These are phyloP conservation scores for Nothoprocta pentlandii DNA, from an alignment of 2,113 vertebrate species.

Conservation along the genomic window DNA sequence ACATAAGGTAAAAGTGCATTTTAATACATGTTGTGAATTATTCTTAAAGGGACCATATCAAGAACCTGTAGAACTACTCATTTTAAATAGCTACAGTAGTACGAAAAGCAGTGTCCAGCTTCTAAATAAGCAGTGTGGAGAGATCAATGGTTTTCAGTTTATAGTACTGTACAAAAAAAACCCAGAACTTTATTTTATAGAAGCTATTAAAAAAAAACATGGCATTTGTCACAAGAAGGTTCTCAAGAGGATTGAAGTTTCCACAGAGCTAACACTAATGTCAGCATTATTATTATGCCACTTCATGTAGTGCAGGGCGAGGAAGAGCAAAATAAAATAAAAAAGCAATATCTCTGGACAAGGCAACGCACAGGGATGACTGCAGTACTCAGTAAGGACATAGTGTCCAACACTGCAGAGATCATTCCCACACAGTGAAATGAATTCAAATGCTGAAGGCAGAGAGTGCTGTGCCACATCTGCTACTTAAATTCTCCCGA, in stretches of 20 bases:
- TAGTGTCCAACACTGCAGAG: not conserved
- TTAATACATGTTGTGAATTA: not conserved
- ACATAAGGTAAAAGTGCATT: not conserved
- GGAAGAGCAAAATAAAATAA: not conserved
- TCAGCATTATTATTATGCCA: not conserved
- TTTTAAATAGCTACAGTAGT: not conserved
- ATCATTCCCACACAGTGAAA: not conserved
- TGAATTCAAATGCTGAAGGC: not conserved
- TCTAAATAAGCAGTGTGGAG: not conserved
- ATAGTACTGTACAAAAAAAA: not conserved
- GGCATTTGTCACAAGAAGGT: not conserved
- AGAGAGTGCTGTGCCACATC: not conserved
- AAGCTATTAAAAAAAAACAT: not conserved
- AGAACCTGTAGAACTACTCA: not conserved
- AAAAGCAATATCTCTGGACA: not conserved
- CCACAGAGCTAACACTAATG: not conserved
- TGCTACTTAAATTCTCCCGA: not conserved
- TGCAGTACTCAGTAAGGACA: not conserved
- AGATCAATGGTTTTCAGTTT: not conserved
- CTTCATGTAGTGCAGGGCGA: not conserved
- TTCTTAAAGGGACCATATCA: not conserved
- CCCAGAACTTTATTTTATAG: not conserved
- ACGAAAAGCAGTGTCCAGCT: not conserved
- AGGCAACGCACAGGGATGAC: accelerated
- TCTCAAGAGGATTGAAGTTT: not conserved